These are phyloP conservation scores for Pollenia angustigena DNA, from an alignment of 2,888 invertebrate genomes.

Conservation along the genomic window DNA sequence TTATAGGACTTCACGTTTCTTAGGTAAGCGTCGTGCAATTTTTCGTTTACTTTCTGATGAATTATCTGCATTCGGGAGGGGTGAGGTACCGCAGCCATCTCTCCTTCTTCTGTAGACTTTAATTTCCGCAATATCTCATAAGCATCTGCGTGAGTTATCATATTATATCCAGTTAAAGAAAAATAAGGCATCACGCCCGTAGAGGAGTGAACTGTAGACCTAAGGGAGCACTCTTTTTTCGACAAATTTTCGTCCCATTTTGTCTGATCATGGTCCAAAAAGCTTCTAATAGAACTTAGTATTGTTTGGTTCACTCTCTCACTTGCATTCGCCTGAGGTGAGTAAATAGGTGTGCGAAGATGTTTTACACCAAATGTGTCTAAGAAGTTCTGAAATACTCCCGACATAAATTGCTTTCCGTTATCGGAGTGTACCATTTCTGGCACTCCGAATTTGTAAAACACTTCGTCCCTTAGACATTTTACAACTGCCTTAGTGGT, in stretches of 20 bases:
- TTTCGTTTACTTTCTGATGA: not conserved
- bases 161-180: not conserved
- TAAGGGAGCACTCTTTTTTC: not conserved
- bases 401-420: too few species aligned
- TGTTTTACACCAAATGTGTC: too few species aligned
- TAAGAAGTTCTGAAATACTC: too few species aligned
- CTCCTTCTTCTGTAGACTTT: not conserved
- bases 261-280: not conserved
- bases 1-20: not conserved
- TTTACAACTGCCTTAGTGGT: too few species aligned
- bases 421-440: too few species aligned
- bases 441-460: too few species aligned
- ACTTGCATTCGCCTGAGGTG: not conserved
- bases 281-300: not conserved
- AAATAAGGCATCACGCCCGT: not conserved
- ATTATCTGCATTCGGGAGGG: not conserved
- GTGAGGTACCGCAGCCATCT: not conserved
- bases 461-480: too few species aligned
- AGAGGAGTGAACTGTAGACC: not conserved
- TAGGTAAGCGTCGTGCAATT: slow-evolving; percentile 1
- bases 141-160: slow-evolving; percentile 3
- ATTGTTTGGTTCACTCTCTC: not conserved
- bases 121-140: not conserved
- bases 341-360: not conserved
- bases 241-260: slow-evolving; percentile 6